phyloP scores from a whole-genome alignment of 2,113 vertebrate species.

The Eidolon helvum region DNA sequence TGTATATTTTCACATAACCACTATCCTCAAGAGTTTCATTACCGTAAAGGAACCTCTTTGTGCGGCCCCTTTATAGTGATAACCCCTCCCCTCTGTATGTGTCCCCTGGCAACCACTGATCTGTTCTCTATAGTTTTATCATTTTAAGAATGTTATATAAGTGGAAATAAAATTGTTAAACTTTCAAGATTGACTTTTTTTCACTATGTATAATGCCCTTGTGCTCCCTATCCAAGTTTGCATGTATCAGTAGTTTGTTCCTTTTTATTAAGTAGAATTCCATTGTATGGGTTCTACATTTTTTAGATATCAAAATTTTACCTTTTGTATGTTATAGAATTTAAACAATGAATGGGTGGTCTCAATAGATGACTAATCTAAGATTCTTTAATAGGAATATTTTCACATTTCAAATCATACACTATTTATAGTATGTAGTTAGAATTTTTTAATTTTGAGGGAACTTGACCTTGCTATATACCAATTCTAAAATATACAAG shows the following conservation, averaged over 20 bases:
- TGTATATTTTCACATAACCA: neutral
- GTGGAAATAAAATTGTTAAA: neutral
- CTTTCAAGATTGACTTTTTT: neutral
- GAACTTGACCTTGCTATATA: neutral
- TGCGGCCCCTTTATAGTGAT: too few species aligned
- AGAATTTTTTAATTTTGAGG: neutral
- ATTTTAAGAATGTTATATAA: neutral
- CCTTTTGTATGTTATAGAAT: neutral
- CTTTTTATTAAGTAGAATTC: neutral
- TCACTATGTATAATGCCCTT: neutral
- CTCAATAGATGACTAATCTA: neutral
- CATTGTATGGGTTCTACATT: neutral
- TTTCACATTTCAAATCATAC: neutral
- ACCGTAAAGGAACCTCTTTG: neutral
- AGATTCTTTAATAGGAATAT: neutral
- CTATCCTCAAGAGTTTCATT: too few species aligned
- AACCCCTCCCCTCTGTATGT: too few species aligned
- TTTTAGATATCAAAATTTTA: neutral
- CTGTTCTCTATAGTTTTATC: neutral
- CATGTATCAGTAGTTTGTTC: neutral
- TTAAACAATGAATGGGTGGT: neutral
- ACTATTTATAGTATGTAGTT: neutral
- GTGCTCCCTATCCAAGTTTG: neutral
- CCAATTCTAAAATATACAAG: neutral
- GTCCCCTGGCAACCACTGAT: neutral